These are phyloP conservation scores for Mellivora capensis DNA, from an alignment of 2,113 vertebrate genomes.

Conservation along the genomic window DNA sequence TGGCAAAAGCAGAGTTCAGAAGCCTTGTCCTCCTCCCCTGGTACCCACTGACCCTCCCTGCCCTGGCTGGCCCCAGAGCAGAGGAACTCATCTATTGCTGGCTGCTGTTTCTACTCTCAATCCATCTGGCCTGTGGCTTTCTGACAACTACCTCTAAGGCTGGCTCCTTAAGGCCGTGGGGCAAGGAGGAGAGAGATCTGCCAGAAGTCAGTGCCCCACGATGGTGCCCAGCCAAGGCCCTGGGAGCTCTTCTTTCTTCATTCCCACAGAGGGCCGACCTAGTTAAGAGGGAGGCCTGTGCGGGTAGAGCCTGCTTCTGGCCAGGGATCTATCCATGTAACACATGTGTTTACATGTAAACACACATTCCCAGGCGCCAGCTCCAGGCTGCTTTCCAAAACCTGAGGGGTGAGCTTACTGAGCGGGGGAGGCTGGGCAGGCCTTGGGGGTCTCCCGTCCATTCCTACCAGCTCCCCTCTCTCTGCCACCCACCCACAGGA, in stretches of 20 bases:
- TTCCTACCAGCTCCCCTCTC: not conserved
- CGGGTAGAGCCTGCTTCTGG: constrained; percentile 6
- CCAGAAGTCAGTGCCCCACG: not conserved
- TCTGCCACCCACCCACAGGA: not conserved
- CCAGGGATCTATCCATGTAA: constrained; percentile 47
- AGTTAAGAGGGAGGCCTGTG: constrained; percentile 32
- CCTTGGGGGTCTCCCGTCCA: not conserved
- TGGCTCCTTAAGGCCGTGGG: not conserved
- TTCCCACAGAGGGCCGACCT: not conserved
- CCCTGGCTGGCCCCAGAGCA: not conserved
- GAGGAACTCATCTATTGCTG: not conserved
- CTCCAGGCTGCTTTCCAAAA: constrained; percentile 70
- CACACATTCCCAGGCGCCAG: constrained; percentile 56
- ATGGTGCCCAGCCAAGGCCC: not conserved
- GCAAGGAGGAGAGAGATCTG: not conserved
- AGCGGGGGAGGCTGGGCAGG: not conserved
- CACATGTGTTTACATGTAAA: constrained; percentile 76
- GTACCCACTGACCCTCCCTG: constrained; percentile 53
- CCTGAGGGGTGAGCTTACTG: constrained; percentile 15
- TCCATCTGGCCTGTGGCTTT: not conserved
- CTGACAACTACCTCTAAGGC: not conserved
- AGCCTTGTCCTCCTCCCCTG: constrained; percentile 49
- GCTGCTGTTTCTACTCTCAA: not conserved
- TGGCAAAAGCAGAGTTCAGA: constrained; percentile 71
- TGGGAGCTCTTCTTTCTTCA: not conserved